These are phyloP conservation scores for Lasiurus borealis DNA, from an alignment of 2,113 vertebrate species.

Conservation along the genomic window DNA sequence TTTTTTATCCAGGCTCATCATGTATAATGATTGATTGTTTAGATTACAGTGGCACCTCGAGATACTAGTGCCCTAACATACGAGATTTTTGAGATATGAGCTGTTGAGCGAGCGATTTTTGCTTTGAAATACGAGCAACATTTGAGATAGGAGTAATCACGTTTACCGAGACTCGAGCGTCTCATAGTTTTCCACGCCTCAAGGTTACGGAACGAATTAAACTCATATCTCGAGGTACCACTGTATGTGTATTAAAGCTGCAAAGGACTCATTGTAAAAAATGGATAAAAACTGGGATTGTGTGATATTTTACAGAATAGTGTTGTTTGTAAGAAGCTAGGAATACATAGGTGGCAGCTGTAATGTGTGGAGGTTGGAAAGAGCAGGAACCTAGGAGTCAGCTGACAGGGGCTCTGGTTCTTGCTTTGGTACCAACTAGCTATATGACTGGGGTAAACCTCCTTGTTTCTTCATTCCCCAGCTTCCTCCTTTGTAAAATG, in stretches of 20 bases:
- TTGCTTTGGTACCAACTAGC: not conserved
- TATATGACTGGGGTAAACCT: no score
- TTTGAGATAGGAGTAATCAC: no score
- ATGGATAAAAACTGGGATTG: not conserved
- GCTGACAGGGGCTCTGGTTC: not conserved
- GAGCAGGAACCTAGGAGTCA: not conserved
- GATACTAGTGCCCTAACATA: no score
- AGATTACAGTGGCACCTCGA: no score
- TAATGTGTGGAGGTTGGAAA: not conserved
- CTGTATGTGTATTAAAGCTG: not conserved
- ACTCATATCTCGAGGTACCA: no score
- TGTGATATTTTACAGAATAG: not conserved
- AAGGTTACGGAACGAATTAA: no score
- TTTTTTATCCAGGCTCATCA: not conserved
- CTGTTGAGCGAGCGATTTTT: no score
- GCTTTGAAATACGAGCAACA: no score
- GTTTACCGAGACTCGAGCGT: no score
- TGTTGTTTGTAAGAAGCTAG: slow-evolving; percentile 28
- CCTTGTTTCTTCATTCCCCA: not conserved
- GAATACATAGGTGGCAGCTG: no score
- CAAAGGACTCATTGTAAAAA: not conserved
- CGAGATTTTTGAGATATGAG: no score
- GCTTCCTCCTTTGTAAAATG: not conserved
- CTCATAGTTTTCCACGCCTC: no score
- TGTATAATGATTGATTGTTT: not conserved